Evolutionary conservation across 2,113 vertebrate species (phyloP), one percentile per base, ranked within the genome.

Genomic region (Hippocampus comes): DNA sequence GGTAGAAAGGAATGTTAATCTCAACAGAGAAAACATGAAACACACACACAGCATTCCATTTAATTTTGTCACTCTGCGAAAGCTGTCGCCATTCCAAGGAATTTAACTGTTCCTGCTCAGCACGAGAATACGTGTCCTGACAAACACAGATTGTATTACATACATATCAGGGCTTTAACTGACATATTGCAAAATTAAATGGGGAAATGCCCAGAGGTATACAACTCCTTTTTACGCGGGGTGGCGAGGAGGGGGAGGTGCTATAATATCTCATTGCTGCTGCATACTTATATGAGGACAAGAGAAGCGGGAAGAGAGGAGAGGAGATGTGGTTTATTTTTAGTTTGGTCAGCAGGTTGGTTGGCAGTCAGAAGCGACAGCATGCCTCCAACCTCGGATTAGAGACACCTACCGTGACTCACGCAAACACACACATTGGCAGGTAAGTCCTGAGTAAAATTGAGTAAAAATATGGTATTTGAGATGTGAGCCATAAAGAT

Each of bases 361-460:
- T 83, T 81, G 68, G 81, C 86, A 78, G 23, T 70, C 56, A 73
- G 59, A 42, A 78, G 49, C 76, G 72, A 78, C 87, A 86, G 87
- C 76, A 81, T 74, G 83, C 57, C 38, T 74, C 73, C 82, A 81
- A 83, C 55, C 63, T 70, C 68, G 80, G 86, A 89, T 91, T 88
- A 89, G 72, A 82, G 81, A 84, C 84, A 81, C 84, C 89, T 75
- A 87, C 82, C 82, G 89, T 63, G 80, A 74, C 72, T 79, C 70
- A 78, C 76, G 75, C 71, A 78, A 30, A 72, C 73, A 78, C 74
- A 83, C 77, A 86, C 49, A 78, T 34, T 21, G 7, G 70, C 69
- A 84, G 46, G 10, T 67, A 78, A 63, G 17, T 23, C 25, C 15
- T 59, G 27, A 38, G 5, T 38, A 38, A 30, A 66, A 60, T 34